Evolutionary conservation across 2,113 vertebrate species (phyloP), one percentile per base, ranked within the genome.

Genomic region (Periophthalmus modestus): DNA sequence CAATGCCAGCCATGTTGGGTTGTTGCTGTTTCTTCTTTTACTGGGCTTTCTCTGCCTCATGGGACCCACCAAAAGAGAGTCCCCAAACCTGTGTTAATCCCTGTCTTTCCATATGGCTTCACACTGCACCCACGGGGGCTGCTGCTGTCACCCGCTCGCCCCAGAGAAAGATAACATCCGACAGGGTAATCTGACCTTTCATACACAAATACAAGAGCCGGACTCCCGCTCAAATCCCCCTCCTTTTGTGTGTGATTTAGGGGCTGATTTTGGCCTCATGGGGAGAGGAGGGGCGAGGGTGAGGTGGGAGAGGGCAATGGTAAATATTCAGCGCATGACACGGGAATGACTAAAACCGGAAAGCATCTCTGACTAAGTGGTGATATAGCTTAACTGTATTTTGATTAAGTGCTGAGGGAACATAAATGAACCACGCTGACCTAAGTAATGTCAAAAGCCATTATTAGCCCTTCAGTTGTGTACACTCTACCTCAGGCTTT

Each of bases 181-280:
- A 91, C 87, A 79, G 84, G 81, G 87, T 90, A 90, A 93, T 93
- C 91, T 93, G 86, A 93, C 89, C 91, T 93, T 88, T 94, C 86
- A 92, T 91, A 85, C 82, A 88, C 86, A 92, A 89, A 88, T 84
- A 81, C 72, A 66, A 47, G 72, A 71, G 81, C 58, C 61, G 78
- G 65, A 82, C 86, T 78, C 72, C 74, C 71, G 73, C 69, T 84
- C 72, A 82, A 89, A 87, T 81, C 85, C 83, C 78, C 72, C 54
- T 19, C 16, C 61, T 39, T 65, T 65, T 65, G 62, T 39, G 9
- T 65, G 62, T 67, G 66, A 48, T 46, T 46, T 23, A 47, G 73
- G 68, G 77, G 85, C 74, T 71, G 77, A 71, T 82, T 80, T 75
- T 74, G 23, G 71, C 86, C 59, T 82, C 77, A 74, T 68, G 70